A percentile compares a stretch with the other conserved stretches of the same genome.
phyloP scores from a whole-genome alignment of 2,113 vertebrate genomes.

The Menidia beryllina region DNA sequence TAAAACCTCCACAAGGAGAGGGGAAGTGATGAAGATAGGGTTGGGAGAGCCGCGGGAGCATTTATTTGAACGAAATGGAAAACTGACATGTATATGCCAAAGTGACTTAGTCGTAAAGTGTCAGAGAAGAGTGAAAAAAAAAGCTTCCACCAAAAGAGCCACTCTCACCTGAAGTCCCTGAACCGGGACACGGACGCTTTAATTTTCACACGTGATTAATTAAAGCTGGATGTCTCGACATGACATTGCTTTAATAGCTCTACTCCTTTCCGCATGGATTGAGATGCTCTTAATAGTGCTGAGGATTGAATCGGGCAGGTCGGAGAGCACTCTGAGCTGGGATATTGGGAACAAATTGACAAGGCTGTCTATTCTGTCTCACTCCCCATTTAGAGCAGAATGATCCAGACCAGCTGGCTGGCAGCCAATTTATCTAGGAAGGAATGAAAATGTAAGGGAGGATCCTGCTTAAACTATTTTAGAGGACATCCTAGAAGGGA shows the following conservation, averaged over 20 bases:
- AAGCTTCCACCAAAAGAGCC: conserved; percentile 48
- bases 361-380: conserved; percentile 75
- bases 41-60: conserved; percentile 52
- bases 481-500: conserved; percentile 60
- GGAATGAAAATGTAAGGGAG: conserved; percentile 74
- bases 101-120: conserved; percentile 60
- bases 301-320: conserved; percentile 74
- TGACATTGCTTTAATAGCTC: conserved; percentile 60
- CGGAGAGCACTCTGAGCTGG: conserved; percentile 60
- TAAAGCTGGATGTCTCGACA: conserved; percentile 49
- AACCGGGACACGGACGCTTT: conserved; percentile 33
- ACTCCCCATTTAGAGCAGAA: conserved; percentile 80
- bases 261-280: conserved; percentile 58
- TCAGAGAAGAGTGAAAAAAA: conserved; percentile 50
- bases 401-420: conserved; percentile 73
- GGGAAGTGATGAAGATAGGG: conserved; percentile 69
- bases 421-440: conserved; percentile 81
- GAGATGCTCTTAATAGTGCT: conserved; percentile 69
- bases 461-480: conserved; percentile 62
- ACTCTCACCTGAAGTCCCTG: conserved; percentile 35
- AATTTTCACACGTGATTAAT: conserved; percentile 63
- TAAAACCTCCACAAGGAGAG: conserved; percentile 70
- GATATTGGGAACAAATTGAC: conserved; percentile 83
- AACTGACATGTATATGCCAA: conserved; percentile 67
- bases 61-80: conserved; percentile 77